Evolutionary conservation across 2,797 vertebrate genomes (phyloP).

Genomic region (Acanthiza pusilla): DNA sequence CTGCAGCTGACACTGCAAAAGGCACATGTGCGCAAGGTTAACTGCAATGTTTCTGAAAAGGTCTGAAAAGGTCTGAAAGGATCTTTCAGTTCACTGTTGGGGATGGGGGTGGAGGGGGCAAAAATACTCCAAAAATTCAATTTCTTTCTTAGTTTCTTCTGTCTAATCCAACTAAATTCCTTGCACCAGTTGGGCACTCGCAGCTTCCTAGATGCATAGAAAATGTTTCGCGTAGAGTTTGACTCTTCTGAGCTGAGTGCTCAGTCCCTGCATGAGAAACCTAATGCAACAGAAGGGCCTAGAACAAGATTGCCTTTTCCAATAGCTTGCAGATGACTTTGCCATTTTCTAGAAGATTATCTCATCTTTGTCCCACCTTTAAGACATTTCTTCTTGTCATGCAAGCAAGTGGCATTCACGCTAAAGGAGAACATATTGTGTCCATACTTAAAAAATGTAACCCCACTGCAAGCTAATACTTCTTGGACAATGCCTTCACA

Average conservation of each 20-base stretch:
- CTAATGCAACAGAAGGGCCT: not conserved
- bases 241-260: not conserved
- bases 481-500: not conserved
- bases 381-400: not conserved
- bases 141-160: not conserved
- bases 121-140: not conserved
- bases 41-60: not conserved
- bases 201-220: not conserved
- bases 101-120: rapidly evolving
- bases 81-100: not conserved
- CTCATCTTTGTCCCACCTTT: not conserved
- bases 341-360: not conserved
- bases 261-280: not conserved
- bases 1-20: not conserved
- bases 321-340: not conserved
- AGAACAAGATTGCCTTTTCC: not conserved
- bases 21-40: no score
- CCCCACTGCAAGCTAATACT: not conserved
- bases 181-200: not conserved
- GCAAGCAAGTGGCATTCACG: not conserved
- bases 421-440: not conserved
- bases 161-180: not conserved
- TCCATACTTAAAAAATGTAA: not conserved
- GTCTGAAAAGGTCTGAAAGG: not conserved
- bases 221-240: not conserved